These are phyloP conservation scores for Anoplius nigerrimus DNA, from an alignment of 2,888 invertebrate species.

Conservation along the genomic window DNA sequence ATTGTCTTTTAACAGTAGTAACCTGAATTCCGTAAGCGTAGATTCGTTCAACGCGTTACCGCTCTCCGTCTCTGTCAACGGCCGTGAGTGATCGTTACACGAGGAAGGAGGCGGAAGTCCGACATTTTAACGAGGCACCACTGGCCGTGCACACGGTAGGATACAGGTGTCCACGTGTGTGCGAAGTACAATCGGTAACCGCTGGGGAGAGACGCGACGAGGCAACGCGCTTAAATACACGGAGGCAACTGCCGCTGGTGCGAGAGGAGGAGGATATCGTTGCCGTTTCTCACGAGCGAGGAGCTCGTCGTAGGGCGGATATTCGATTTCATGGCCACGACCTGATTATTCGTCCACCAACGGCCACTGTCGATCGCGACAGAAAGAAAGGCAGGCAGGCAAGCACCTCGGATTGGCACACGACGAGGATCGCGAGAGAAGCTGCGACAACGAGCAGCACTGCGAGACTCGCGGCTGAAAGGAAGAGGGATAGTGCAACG, in stretches of 20 bases:
- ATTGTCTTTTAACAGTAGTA: background rate
- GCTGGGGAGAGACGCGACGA: constrained; percentile 18
- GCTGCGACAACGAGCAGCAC: no score
- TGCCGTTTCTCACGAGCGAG: background rate
- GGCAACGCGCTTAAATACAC: background rate
- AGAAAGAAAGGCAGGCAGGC: constrained; percentile 17
- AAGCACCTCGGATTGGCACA: background rate
- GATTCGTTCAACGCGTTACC: background rate
- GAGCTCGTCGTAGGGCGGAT: constrained; percentile 24
- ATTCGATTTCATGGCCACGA: constrained; percentile 49
- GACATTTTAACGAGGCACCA: constrained; percentile 44
- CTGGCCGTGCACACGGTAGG: constrained; percentile 38
- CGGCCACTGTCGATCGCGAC: constrained; percentile 31
- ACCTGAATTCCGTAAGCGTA: background rate
- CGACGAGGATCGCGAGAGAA: constrained; percentile 1
- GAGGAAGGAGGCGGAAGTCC: constrained; percentile 47
- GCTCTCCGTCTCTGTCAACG: constrained; percentile 1
- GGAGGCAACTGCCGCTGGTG: background rate
- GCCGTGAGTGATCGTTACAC: constrained; percentile 5
- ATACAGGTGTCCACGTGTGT: constrained; percentile 61
- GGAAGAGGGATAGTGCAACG: background rate
- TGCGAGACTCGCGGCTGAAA: background rate
- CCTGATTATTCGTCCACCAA: constrained; percentile 45
- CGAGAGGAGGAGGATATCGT: constrained; percentile 2
- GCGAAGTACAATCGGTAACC: constrained; percentile 38